Conservation (phyloP, 1,140 invertebrate genomes). For the Nylanderia fulva region DNA sequence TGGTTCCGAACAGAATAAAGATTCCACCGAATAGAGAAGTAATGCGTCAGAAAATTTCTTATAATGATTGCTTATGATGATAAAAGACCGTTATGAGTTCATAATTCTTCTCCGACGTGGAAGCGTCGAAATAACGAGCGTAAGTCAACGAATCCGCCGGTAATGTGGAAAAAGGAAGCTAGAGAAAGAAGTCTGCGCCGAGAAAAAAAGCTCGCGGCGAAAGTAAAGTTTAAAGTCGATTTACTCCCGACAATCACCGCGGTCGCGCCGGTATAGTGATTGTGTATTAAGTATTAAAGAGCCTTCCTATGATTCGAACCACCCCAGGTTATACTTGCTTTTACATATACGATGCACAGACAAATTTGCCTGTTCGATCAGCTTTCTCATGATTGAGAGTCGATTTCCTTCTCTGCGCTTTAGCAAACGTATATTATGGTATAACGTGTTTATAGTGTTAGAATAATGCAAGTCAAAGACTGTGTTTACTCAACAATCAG, state of each 20-base stretch:
- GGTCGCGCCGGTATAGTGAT: conserved; percentile 7
- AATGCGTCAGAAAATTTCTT: conserved; percentile 6
- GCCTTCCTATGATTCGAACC: conserved; percentile 21
- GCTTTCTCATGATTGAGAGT: conserved; percentile 30
- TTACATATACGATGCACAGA: neutral
- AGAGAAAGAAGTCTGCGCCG: neutral
- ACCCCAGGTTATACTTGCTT: neutral
- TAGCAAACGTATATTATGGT: neutral
- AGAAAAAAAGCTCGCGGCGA: conserved; percentile 30
- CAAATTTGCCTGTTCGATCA: conserved; percentile 10
- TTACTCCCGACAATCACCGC: conserved; percentile 40
- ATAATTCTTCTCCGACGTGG: conserved; percentile 12
- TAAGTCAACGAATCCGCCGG: conserved; percentile 37
- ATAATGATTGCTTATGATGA: neutral
- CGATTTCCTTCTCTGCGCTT: neutral
- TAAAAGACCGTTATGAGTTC: neutral
- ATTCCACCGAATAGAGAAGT: neutral
- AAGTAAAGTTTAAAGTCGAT: conserved; percentile 58
- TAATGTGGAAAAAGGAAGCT: conserved; percentile 36
- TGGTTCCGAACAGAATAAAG: neutral
- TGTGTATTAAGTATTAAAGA: conserved; percentile 39
- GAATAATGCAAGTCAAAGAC: neutral
- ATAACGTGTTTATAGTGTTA: neutral
- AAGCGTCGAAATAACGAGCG: conserved; percentile 34
- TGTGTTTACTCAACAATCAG: conserved; percentile 5